Evolutionary conservation across 1,140 invertebrate genomes (phyloP).

Genomic region (Araneus ventricosus): DNA sequence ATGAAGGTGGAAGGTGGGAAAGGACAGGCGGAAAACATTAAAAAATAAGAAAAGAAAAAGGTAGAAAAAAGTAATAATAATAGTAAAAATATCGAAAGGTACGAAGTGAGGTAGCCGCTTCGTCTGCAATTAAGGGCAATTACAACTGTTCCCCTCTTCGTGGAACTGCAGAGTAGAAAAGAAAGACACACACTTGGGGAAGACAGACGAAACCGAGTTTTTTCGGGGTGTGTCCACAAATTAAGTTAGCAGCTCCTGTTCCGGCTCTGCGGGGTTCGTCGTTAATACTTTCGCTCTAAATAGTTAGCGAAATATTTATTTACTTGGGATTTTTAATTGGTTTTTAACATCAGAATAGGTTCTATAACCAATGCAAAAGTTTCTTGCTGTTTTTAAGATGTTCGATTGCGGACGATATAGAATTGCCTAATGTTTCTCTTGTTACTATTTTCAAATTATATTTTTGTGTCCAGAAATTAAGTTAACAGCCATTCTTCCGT

Average conservation of each 20-base stretch:
- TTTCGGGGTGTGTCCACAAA: slow-evolving; percentile 67
- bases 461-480: too few species aligned
- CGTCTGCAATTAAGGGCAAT: slow-evolving; percentile 73
- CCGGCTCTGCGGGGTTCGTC: background rate
- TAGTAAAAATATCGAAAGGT: slow-evolving; percentile 59
- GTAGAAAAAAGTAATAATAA: slow-evolving; percentile 33
- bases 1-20: background rate
- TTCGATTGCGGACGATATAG: too few species aligned
- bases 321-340: too few species aligned
- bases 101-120: slow-evolving; percentile 68
- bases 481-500: too few species aligned
- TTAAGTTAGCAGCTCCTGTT: slow-evolving; percentile 14
- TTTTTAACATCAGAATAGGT: too few species aligned
- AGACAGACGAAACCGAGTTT: slow-evolving; percentile 28
- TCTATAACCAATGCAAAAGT: too few species aligned
- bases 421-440: too few species aligned
- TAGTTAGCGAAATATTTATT: too few species aligned
- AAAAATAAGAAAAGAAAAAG: slow-evolving; percentile 19
- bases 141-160: slow-evolving; percentile 60
- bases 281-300: background rate
- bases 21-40: background rate
- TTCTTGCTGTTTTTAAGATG: too few species aligned
- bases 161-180: slow-evolving; percentile 45
- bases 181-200: slow-evolving; percentile 44
- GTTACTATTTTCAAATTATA: too few species aligned